A percentile compares a stretch with the other conserved stretches of the same genome.
These are phyloP conservation scores for Dendrolimus kikuchii DNA, from an alignment of 1,140 invertebrate genomes.

Conservation along the genomic window DNA sequence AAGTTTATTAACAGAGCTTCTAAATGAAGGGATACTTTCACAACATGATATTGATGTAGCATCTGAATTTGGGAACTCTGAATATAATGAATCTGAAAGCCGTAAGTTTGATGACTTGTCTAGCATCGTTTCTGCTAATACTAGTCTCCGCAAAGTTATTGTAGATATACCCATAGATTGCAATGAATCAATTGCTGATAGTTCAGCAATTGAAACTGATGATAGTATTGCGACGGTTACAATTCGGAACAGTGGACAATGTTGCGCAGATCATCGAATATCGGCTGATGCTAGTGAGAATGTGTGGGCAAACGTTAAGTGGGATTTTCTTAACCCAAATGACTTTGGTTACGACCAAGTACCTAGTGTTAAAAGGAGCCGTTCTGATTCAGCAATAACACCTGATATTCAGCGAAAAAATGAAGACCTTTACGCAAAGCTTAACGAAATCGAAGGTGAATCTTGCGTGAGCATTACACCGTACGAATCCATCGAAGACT, in stretches of 20 bases:
- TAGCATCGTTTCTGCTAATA: conserved; percentile 38
- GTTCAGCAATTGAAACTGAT: conserved; percentile 37
- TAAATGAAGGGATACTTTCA: conserved; percentile 61
- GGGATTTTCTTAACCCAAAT: conserved; percentile 63
- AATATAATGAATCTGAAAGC: conserved; percentile 37
- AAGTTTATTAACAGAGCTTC: conserved; percentile 61
- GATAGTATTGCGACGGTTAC: conserved; percentile 54
- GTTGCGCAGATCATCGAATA: conserved; percentile 62
- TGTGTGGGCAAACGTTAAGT: conserved; percentile 66
- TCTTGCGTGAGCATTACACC: conserved; percentile 64
- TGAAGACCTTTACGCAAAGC: conserved; percentile 61
- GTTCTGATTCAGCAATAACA: conserved; percentile 61
- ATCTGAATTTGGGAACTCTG: conserved; percentile 43
- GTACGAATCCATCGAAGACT: conserved; percentile 68
- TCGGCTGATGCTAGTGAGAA: conserved; percentile 59
- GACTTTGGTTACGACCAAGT: conserved; percentile 66
- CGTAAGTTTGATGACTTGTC: conserved; percentile 52
- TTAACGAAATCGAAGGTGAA: conserved; percentile 47
- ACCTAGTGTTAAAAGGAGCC: conserved; percentile 54
- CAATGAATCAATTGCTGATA: conserved; percentile 40
- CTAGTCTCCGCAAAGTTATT: conserved; percentile 44
- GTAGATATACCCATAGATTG: conserved; percentile 54
- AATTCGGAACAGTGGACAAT: conserved; percentile 51
- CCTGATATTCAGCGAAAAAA: conserved; percentile 39
- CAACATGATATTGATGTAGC: conserved; percentile 58